Evolutionary conservation across 2,888 invertebrate species (phyloP).

Genomic region (Lymantria dispar): DNA sequence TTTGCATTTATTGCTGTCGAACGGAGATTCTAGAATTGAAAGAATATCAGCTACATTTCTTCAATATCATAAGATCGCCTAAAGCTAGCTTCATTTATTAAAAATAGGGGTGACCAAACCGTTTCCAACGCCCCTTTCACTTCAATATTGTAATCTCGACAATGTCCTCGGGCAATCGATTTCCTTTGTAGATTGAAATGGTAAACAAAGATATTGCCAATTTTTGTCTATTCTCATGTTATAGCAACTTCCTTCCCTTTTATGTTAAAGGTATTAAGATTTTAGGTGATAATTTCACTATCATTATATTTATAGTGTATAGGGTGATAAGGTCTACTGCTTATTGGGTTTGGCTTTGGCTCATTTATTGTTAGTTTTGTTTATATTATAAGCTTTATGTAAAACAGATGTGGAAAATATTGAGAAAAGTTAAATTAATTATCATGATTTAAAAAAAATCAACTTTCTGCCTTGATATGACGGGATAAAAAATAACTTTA

Average conservation of each 20-base stretch:
- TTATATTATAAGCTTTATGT: too few relatives aligned
- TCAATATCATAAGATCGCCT: conserved; percentile 26
- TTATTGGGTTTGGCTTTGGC: too few relatives aligned
- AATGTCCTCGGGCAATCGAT: conserved; percentile 66
- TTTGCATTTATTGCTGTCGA: too few relatives aligned
- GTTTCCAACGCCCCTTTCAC: conserved; percentile 32
- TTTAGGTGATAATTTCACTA: neutral
- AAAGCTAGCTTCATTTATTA: conserved; percentile 56
- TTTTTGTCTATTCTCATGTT: conserved; percentile 42
- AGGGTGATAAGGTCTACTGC: too few relatives aligned
- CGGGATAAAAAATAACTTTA: too few relatives aligned
- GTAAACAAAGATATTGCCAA: conserved; percentile 70
- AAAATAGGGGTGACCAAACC: conserved; percentile 49
- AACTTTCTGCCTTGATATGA: too few relatives aligned
- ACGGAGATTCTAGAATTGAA: neutral
- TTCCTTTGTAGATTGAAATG: conserved; percentile 68
- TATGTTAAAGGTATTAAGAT: conserved; percentile 16
- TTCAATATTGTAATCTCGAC: conserved; percentile 47
- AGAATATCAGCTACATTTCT: conserved; percentile 3
- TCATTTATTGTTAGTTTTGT: too few relatives aligned
- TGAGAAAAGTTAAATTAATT: too few relatives aligned
- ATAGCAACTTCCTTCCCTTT: conserved; percentile 27
- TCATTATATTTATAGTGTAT: too few relatives aligned
- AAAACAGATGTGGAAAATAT: too few relatives aligned
- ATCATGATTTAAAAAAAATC: too few relatives aligned